phyloP scores from a whole-genome alignment of 2,113 vertebrate species.

The Catharus fuscescens region DNA sequence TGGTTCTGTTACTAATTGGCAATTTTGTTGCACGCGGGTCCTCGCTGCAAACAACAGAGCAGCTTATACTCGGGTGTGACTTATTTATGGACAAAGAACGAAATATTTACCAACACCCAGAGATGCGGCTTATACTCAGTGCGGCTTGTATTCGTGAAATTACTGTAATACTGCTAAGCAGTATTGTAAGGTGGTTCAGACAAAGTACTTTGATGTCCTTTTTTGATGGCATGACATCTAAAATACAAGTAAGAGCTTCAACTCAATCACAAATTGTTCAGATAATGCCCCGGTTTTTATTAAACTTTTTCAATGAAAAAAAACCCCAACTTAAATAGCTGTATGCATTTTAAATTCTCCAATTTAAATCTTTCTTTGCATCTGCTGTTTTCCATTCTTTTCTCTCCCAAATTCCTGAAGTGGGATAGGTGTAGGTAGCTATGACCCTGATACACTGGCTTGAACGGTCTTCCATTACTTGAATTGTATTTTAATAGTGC shows the following conservation, averaged over 20 bases:
- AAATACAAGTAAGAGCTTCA: neutral
- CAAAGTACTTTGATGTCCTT: no score
- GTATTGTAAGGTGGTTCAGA: neutral
- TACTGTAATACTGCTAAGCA: neutral
- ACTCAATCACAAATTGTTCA: neutral
- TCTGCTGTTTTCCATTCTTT: neutral
- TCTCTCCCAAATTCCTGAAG: neutral
- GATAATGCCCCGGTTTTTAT: neutral
- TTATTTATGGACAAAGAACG: no score
- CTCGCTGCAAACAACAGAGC: no score
- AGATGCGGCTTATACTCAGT: no score
- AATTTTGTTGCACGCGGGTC: no score
- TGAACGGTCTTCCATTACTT: neutral
- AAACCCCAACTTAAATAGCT: neutral
- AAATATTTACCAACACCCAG: no score
- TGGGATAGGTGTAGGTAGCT: neutral
- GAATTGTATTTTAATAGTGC: neutral
- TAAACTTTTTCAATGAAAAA: neutral
- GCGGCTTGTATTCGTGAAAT: no score
- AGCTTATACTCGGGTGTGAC: no score
- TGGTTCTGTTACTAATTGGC: no score
- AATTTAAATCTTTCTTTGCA: neutral
- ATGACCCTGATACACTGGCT: neutral
- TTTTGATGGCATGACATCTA: neutral
- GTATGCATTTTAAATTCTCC: neutral